Percentiles rank a stretch among this genome's conserved stretches.
Evolutionary conservation across 2,888 invertebrate genomes (phyloP).

Genomic region (Ornithoptera alexandrae): DNA sequence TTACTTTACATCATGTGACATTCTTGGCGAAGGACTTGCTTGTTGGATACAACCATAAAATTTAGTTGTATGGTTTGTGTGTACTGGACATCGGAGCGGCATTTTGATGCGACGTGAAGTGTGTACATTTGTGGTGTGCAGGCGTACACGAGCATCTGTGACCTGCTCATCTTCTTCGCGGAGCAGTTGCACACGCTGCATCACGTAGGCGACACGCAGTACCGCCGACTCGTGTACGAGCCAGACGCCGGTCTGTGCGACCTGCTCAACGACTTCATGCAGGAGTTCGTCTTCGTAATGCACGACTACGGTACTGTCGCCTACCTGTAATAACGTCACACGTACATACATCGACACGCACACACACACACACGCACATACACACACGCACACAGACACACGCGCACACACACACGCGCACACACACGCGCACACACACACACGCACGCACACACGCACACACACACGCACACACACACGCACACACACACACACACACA

Average conservation of each 20-base stretch:
- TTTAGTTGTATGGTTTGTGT: too few species aligned
- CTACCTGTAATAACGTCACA: not conserved
- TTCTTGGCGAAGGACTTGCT: too few species aligned
- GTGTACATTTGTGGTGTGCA: slow-evolving; percentile 45
- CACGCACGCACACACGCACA: too few species aligned
- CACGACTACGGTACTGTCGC: slow-evolving; percentile 88
- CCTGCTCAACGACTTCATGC: slow-evolving; percentile 93
- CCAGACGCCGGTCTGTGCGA: slow-evolving; percentile 89
- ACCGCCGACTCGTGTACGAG: slow-evolving; percentile 86
- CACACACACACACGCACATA: not conserved
- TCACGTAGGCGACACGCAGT: slow-evolving; percentile 58
- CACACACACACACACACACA: too few species aligned
- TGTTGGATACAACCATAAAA: too few species aligned
- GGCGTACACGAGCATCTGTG: slow-evolving; percentile 97
- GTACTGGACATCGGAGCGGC: too few species aligned
- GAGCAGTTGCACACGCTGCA: slow-evolving; percentile 83
- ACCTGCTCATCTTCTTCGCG: slow-evolving; percentile 95
- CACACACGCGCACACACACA: too few species aligned
- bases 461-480: too few species aligned
- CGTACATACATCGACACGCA: not conserved
- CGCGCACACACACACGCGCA: not conserved
- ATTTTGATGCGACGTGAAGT: too few species aligned
- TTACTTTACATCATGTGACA: too few species aligned
- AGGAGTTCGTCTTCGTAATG: slow-evolving; percentile 95
- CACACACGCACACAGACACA: not conserved